Evolutionary conservation across 2,113 vertebrate species (phyloP), one percentile per base, ranked within the genome.

Genomic region (Tachycineta bicolor): DNA sequence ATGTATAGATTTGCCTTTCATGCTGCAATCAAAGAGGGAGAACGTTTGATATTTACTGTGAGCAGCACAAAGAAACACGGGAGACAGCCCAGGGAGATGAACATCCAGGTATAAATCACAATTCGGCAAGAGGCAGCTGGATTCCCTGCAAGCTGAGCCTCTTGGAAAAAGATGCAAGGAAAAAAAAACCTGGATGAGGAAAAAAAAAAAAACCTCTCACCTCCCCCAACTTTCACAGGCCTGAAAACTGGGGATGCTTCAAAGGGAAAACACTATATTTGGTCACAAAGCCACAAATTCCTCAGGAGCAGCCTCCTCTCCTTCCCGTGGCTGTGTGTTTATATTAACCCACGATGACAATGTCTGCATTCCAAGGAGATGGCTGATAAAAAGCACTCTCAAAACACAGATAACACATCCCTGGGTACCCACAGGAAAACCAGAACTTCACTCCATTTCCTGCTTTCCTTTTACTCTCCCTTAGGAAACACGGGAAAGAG

Each of bases 131-230:
- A 87, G 71, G 53, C 25, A 39, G 31, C 15, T 68, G 25, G 19
- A 33, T 26, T 74, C 46, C 59, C 60, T 43, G 75, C 26, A 47
- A 87, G 47, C 59, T 19, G 13, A 92, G 28, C 55, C 63, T 80
- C 91, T 46, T 15, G 14, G 44, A 12, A 88, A 92, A 74, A 75
- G 23, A 49, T 3, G 12, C 4, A 53, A 70, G 5, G 20, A 4
- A 46, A 56, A 1, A 44, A 15, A 33, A 5, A 2, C 0, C 37
- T 69, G 59, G 55, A 56, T 10, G 7, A 4, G 10, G 10, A 73
- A 70, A 24, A 78, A 10, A 43, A 25, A 43, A 43, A 43, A 43
- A 37, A 37, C 37, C 33, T 8, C 11, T 47, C 14, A 15, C 6
- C 69, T 91, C 24, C n/a, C 44, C 9, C 26, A 68, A 0, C 19